phyloP scores from a whole-genome alignment of 2,113 vertebrate genomes.

The Cervus canadensis region DNA sequence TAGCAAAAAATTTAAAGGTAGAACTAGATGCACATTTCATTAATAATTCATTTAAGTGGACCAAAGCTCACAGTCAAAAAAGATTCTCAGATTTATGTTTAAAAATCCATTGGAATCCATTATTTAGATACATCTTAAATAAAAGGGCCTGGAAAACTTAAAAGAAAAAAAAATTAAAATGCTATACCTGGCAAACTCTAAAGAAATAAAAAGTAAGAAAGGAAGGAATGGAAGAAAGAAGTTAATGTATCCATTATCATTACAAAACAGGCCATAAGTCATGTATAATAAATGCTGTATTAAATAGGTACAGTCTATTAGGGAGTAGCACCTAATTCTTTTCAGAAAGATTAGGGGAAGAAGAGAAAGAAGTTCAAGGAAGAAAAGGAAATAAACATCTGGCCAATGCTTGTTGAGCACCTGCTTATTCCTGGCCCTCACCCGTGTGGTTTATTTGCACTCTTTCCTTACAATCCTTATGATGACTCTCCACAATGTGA shows the following conservation, averaged over 20 bases:
- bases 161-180: background rate
- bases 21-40: background rate
- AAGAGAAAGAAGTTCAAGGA: background rate
- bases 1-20: background rate
- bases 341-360: background rate
- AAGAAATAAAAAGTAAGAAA: background rate
- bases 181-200: background rate
- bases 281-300: background rate
- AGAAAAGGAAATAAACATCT: background rate
- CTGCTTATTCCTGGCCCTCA: background rate
- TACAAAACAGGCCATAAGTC: background rate
- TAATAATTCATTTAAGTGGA: background rate
- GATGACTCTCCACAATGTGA: background rate
- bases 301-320: background rate
- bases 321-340: background rate
- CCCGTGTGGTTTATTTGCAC: background rate
- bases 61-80: background rate
- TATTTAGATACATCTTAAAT: background rate
- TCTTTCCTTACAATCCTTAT: background rate
- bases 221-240: background rate
- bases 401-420: background rate
- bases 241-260: too few relatives aligned
- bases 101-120: background rate
- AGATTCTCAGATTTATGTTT: background rate
- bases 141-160: background rate